Evolutionary conservation across 1,140 invertebrate genomes (phyloP), one percentile per base, ranked within the genome.

Genomic region (Pseudoatta argentina): DNA sequence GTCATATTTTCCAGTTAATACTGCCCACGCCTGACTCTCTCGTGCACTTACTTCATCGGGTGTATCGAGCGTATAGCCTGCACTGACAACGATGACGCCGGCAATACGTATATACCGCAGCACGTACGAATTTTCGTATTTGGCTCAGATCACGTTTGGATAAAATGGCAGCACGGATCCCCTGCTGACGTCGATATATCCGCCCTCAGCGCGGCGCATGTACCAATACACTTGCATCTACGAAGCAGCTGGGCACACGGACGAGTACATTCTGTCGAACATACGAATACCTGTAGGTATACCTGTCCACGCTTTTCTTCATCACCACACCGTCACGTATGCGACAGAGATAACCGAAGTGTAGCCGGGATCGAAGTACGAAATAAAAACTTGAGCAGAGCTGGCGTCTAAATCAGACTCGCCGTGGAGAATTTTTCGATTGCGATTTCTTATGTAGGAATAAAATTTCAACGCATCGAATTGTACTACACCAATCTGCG

Each of bases 121-220:
- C 92, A 94, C 93, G 92, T 94, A 93, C 89, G 88, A 93, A 94
- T 94, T 94, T 94, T 94, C 93, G 92, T 94, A 93, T 94, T 94
- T 93, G 91, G 88, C 87, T 39, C 86, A 87, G 93, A 94, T 94
- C 94, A 94, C 94, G 94, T 94, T 94, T 94, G 93, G 93, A 94
- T 93, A 94, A 94, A 94, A 94, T 94, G 93, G 92, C 90, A 90
- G 86, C 87, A 87, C 87, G 87, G 86, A 92, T 89, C 87, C 86
- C 82, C 87, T 89, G 90, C 85, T 91, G 90, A 89, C 88, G 89
- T 34, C 88, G 86, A 85, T 89, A 85, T 91, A 86, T 83, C 53
- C 77, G 59, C 16, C 34, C 44, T 83, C 87, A 44, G 66, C 48
- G 82, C 82, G 39, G 66, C 86, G 67, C 64, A 76, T 64, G 3